A percentile compares a stretch with the other conserved stretches of the same genome.
Conservation (phyloP, 92 coral and sea anemone species). For the Metridium senile region DNA sequence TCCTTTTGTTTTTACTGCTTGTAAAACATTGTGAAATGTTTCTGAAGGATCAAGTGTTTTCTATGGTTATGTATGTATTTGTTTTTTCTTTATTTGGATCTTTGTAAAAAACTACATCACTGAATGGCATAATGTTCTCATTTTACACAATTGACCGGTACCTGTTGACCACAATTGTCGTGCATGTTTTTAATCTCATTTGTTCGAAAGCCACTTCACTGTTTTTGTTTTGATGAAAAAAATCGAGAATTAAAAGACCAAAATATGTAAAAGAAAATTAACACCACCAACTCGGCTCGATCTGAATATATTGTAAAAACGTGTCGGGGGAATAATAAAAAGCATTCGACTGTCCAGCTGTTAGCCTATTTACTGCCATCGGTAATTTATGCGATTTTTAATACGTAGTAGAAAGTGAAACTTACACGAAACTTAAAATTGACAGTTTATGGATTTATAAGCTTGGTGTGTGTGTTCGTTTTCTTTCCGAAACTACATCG, state of each 20-base stretch:
- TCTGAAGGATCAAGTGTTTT: not conserved
- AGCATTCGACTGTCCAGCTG: not conserved
- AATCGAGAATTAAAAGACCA: too few relatives aligned
- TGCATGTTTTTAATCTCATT: not conserved
- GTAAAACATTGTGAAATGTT: too few relatives aligned
- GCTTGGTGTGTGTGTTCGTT: not conserved
- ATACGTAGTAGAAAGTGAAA: not conserved
- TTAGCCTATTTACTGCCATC: not conserved
- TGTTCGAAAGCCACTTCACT: constrained; percentile 8
- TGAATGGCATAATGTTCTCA: not conserved
- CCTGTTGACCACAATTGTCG: constrained; percentile 11
- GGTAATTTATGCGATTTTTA: constrained; percentile 7
- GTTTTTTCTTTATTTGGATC: too few relatives aligned
- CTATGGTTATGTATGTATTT: too few relatives aligned
- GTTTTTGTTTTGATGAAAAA: too few relatives aligned
- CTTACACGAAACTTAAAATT: not conserved
- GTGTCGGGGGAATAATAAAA: not conserved
- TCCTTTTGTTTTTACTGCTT: not conserved
- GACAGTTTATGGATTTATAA: not conserved
- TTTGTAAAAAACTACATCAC: not conserved
- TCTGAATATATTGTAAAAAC: not conserved
- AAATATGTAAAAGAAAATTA: too few relatives aligned
- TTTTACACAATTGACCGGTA: constrained; percentile 15
- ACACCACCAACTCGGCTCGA: not conserved
- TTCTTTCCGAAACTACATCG: not conserved